Conservation (phyloP, 2,797 vertebrate genomes). For the Chrysocyon brachyurus region DNA sequence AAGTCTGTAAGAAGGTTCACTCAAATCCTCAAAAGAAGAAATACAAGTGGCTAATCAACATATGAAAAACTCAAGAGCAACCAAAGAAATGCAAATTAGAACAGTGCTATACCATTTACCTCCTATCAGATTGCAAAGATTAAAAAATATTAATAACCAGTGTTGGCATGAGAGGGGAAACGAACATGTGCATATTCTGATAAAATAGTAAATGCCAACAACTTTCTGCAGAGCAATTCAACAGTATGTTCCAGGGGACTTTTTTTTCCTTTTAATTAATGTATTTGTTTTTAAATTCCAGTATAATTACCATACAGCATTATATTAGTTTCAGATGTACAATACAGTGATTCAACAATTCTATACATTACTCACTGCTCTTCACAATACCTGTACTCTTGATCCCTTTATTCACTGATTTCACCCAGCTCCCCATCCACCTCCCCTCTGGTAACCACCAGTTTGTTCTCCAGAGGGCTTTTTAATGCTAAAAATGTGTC, state of each 20-base stretch:
- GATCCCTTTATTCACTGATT: background rate
- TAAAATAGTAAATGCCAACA: background rate
- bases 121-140: background rate
- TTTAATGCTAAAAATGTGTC: slow-evolving; percentile 39
- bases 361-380: background rate
- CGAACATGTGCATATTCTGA: background rate
- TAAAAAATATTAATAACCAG: slow-evolving; percentile 46
- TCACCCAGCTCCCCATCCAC: background rate
- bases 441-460: background rate
- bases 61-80: slow-evolving; percentile 44
- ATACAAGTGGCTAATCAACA: slow-evolving; percentile 26
- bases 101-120: background rate
- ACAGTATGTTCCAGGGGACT: background rate
- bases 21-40: slow-evolving; percentile 61
- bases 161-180: slow-evolving; percentile 12
- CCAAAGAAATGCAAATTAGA: slow-evolving; percentile 57
- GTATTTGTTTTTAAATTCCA: background rate
- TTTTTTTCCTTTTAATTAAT: background rate
- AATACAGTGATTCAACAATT: background rate
- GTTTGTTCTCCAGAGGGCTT: background rate
- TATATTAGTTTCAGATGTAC: background rate
- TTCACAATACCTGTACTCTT: background rate
- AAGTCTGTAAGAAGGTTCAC: slow-evolving; percentile 41
- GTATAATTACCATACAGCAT: background rate
- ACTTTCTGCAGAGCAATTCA: slow-evolving; percentile 21